Evolutionary conservation across 2,888 invertebrate species (phyloP).

Genomic region (Ectropis crepuscularia): DNA sequence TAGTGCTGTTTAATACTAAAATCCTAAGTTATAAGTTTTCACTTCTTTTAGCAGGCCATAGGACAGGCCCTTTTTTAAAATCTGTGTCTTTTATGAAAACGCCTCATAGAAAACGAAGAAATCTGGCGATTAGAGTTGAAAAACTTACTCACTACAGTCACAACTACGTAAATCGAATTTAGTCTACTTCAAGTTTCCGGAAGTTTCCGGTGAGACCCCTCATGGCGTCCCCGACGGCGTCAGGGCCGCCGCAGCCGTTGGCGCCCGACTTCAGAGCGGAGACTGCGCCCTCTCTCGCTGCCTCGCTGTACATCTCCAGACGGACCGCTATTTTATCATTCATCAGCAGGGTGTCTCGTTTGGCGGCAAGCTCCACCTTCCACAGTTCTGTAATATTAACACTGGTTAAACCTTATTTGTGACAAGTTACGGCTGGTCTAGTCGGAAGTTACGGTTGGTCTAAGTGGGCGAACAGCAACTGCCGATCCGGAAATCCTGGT

Average conservation of each 20-base stretch:
- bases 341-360: conserved; percentile 85
- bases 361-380: conserved; percentile 87
- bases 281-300: conserved; percentile 90
- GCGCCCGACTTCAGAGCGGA: conserved; percentile 87
- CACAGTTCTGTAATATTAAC: conserved; percentile 82
- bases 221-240: conserved; percentile 87
- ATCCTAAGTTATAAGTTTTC: no score
- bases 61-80: no score
- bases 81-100: no score
- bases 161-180: conserved; percentile 14
- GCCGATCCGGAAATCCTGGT: no score
- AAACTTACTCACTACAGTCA: no score
- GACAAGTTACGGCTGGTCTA: no score
- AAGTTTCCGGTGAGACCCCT: conserved; percentile 91
- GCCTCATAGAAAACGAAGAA: not conserved
- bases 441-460: no score
- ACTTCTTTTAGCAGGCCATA: no score
- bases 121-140: not conserved
- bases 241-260: conserved; percentile 84
- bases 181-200: conserved; percentile 91
- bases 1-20: no score
- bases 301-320: conserved; percentile 88
- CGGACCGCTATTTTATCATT: conserved; percentile 89
- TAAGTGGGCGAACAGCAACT: no score
- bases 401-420: no score